Conservation (phyloP, 23 tunicate genomes). For the Clavelina lepadiformis region DNA sequence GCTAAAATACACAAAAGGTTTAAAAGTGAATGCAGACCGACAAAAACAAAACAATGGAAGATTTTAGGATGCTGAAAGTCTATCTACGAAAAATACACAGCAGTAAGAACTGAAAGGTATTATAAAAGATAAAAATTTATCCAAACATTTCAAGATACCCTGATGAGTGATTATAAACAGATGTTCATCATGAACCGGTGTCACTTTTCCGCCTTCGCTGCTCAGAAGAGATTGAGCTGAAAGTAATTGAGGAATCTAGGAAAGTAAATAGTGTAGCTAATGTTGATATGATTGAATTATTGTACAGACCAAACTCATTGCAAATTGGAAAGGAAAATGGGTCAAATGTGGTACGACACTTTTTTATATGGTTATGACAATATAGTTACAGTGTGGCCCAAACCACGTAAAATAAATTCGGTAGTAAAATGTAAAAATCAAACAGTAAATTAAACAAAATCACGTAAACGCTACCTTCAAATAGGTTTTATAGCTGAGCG, state of each 20-base stretch:
- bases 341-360: too few species aligned
- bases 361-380: too few species aligned
- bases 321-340: too few species aligned
- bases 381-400: too few species aligned
- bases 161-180: conserved; percentile 83
- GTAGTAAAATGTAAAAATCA: too few species aligned
- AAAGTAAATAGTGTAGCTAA: too few species aligned
- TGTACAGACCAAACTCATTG: too few species aligned
- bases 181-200: conserved; percentile 80
- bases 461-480: too few species aligned
- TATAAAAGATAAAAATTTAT: background rate
- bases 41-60: background rate
- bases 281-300: too few species aligned
- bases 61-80: background rate
- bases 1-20: conserved; percentile 24
- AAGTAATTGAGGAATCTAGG: conserved; percentile 31
- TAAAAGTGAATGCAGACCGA: background rate
- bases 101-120: background rate
- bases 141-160: conserved; percentile 12
- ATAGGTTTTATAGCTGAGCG: too few species aligned
- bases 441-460: too few species aligned
- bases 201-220: conserved; percentile 20
- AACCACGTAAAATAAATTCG: too few species aligned
- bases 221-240: conserved; percentile 37
- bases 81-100: background rate